Base-by-base conservation (phyloP, 2,113 vertebrate genomes). In the Catharus minimus region DNA sequence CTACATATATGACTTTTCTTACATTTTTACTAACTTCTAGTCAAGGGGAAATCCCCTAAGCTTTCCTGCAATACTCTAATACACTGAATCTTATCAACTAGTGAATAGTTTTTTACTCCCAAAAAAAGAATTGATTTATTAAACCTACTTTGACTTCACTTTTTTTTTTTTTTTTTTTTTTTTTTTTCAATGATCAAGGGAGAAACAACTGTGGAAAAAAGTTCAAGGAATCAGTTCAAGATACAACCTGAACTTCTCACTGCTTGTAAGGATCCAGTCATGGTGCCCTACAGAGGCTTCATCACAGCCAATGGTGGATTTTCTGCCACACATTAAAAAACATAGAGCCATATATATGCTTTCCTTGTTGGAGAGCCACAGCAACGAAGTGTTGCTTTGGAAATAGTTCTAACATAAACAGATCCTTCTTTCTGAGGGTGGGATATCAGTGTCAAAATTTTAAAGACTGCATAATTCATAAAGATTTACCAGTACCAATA, bases 21-120 rank as follows among this genome's bases (percentile, higher is more conserved):
- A 33, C 24, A n/a, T 64, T 74, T 44, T 67, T 74, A n/a, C 86
- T 61, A 72, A 83, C 50, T 90, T 86, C 16, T 46, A 86, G 18
- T 72, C 23, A 32, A 26, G 21, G 88, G 49, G 30, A 86, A 78
- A 88, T 82, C 77, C 61, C 69, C 24, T 57, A 73, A 79, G 69
- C 53, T 86, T 90, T 93, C 11, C 53, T 68, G 30, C 28, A 69
- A 64, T 60, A 56, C 13, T 68, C 22, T 53, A 88, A 74, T 72
- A 82, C 39, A 57, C 32, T 50, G 33, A 86, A 57, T 75, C 46
- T 83, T 84, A 90, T 86, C 86, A 93, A 67, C 33, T n/a, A 78
- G 73, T 22, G 61, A 83, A 83, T 49, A 58, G 5, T 10, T 90
- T 56, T 79, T 86, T 60, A 52, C 65, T 86, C 50, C 5, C 33